Percentiles rank a stretch among this genome's conserved stretches.
phyloP scores from a whole-genome alignment of 2,888 invertebrate species.

The Lochmaea crataegi region DNA sequence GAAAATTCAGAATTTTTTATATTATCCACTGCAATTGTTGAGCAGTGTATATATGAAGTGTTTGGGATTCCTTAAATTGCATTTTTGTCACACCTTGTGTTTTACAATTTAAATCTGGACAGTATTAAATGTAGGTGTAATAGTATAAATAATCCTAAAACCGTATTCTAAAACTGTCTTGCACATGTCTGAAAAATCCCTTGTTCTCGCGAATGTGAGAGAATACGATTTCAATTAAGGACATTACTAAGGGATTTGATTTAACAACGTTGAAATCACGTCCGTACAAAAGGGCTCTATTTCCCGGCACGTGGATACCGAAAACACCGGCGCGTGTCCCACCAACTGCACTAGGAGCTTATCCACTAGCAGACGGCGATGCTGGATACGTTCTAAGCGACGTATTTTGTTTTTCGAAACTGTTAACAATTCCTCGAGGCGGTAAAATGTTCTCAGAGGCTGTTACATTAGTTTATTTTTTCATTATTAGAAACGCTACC shows the following conservation, averaged over 20 bases:
- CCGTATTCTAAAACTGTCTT: conserved; percentile 23
- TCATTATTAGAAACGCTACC: too few relatives aligned
- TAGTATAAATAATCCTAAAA: conserved; percentile 24
- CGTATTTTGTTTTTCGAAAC: conserved; percentile 18
- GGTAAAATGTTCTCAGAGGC: background rate
- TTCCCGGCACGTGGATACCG: conserved; percentile 61
- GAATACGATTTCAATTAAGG: conserved; percentile 63
- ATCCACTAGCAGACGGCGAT: conserved; percentile 47
- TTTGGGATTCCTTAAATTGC: background rate
- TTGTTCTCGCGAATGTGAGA: conserved; percentile 40
- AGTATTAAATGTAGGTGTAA: background rate
- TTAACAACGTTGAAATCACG: conserved; percentile 62
- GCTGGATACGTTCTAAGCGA: conserved; percentile 25
- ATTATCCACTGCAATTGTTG: too few relatives aligned
- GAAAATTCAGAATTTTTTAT: too few relatives aligned
- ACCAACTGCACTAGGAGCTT: conserved; percentile 54
- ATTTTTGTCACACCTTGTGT: background rate
- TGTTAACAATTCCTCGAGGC: conserved; percentile 1
- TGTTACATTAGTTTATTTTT: background rate
- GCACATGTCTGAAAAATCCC: conserved; percentile 33
- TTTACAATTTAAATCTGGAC: background rate
- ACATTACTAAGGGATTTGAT: conserved; percentile 61
- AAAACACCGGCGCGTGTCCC: conserved; percentile 63
- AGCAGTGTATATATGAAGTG: too few relatives aligned
- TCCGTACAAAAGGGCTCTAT: conserved; percentile 61